These are phyloP conservation scores for Calyptomena viridis DNA, from an alignment of 2,113 vertebrate genomes.

Conservation along the genomic window DNA sequence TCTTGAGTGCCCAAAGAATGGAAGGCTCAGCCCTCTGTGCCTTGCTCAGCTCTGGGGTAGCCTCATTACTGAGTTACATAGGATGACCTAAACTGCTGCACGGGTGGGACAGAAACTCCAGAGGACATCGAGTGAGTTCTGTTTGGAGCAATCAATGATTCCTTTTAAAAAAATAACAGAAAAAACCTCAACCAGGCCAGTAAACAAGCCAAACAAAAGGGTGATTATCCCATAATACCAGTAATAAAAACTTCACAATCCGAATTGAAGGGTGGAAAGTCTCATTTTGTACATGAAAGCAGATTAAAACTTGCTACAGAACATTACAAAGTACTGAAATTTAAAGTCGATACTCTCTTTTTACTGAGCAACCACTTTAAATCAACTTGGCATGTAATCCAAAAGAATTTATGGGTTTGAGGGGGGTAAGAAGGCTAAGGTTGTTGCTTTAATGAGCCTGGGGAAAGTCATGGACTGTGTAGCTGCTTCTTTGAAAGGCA, in stretches of 20 bases:
- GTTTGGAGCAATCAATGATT: not conserved
- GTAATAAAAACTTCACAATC: not conserved
- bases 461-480: not conserved
- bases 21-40: not conserved
- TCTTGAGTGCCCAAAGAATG: not conserved
- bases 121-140: not conserved
- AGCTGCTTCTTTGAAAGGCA: not conserved
- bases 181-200: not conserved
- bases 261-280: not conserved
- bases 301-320: constrained; percentile 23
- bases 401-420: constrained; percentile 38
- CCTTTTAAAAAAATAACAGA: not conserved
- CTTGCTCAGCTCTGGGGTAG: not conserved
- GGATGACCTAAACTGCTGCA: not conserved
- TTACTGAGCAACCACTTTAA: constrained; percentile 50
- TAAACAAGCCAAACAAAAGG: not conserved
- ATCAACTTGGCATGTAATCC: constrained; percentile 24
- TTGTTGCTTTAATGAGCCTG: constrained; percentile 41
- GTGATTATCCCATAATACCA: not conserved
- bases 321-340: constrained; percentile 41
- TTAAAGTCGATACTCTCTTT: constrained; percentile 21
- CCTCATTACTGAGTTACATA: not conserved
- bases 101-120: not conserved
- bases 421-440: constrained; percentile 6
- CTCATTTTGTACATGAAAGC: constrained; percentile 11